These are phyloP conservation scores for Hydractinia echinata DNA, from an alignment of 30 jellyfish, hydroid and myxozoan species.

Conservation along the genomic window DNA sequence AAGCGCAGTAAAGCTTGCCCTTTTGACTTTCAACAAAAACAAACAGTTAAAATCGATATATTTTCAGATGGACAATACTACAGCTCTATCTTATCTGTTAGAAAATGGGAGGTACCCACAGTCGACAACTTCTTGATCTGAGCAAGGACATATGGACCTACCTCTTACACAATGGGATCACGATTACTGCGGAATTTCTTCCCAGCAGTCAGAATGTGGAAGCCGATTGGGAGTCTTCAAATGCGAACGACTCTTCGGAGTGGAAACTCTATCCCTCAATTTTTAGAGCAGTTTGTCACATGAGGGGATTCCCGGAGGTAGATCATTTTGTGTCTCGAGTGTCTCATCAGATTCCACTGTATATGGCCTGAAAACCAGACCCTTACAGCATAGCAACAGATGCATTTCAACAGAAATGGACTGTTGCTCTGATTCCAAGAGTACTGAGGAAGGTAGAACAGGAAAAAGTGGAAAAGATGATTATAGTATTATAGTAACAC, in stretches of 20 bases:
- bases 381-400: conserved; percentile 20
- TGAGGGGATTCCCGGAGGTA: conserved; percentile 19
- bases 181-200: conserved; percentile 40
- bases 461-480: neutral
- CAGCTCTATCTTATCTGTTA: conserved; percentile 10
- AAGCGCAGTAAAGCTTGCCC: conserved; percentile 15
- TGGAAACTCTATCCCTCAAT: conserved; percentile 23
- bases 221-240: conserved; percentile 39
- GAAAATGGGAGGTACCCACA: neutral
- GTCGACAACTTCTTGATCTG: neutral
- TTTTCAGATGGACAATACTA: conserved; percentile 22
- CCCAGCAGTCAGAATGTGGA: conserved; percentile 28
- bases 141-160: conserved; percentile 20
- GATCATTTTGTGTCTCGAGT: conserved; percentile 44
- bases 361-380: conserved; percentile 8
- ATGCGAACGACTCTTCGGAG: conserved; percentile 23
- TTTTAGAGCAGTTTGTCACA: conserved; percentile 23
- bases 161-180: conserved; percentile 36
- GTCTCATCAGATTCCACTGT: conserved; percentile 5
- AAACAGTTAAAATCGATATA: neutral
- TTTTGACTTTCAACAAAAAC: neutral
- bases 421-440: neutral
- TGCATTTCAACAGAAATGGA: conserved; percentile 3
- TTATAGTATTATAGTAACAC: conserved; percentile 13
- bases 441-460: no score